Evolutionary conservation across 1,140 invertebrate genomes (phyloP), one percentile per base, ranked within the genome.

Genomic region (Phymorhynchus buccinoides): DNA sequence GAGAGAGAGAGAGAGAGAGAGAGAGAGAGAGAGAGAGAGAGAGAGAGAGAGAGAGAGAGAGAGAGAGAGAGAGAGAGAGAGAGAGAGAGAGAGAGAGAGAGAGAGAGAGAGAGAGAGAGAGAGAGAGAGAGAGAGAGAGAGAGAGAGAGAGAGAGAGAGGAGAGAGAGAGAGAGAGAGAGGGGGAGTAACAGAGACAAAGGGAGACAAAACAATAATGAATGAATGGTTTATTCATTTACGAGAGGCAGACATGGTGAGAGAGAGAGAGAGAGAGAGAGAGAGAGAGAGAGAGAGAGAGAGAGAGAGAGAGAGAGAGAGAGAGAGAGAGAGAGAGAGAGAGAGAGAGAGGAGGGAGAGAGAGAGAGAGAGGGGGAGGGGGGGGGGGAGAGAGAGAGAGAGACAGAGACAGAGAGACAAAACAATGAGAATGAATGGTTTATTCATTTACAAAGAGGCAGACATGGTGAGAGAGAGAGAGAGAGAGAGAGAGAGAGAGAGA

Each of bases 1-100:
- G 66, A 52, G 18, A 77, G 83, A 27, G 52, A 84, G 32, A 41
- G 22, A 73, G 82, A 37, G 9, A 27, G 18, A 68, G 22, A 71
- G 27, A 44, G 1, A 22, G 30, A 35, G 27, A 1, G 22, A 7
- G 41, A 30, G 27, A 1, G 44, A 30, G 39, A 44, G 9, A 30
- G 7, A 30, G 0, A 14, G 30, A 30, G 16, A 41, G 42, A n/a
- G 35, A 56, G 14, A 7, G 16, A 73, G 12, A 73, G 82, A 42
- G 30, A 48, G 4, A 27, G 22, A 79, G 77, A 12, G 18, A 22
- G 77, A 48, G 4, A n/a, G 3, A 44, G 41, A 56, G 30, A 73
- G 82, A 73, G 39, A 56, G 22, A 44, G 44, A n/a, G 32, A 83
- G 82, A 7, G 6, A 30, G 2, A 71, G 18, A 41, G 22, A 37